These are phyloP conservation scores for Pegoplata infirma DNA, from an alignment of 2,888 invertebrate genomes.

Conservation along the genomic window DNA sequence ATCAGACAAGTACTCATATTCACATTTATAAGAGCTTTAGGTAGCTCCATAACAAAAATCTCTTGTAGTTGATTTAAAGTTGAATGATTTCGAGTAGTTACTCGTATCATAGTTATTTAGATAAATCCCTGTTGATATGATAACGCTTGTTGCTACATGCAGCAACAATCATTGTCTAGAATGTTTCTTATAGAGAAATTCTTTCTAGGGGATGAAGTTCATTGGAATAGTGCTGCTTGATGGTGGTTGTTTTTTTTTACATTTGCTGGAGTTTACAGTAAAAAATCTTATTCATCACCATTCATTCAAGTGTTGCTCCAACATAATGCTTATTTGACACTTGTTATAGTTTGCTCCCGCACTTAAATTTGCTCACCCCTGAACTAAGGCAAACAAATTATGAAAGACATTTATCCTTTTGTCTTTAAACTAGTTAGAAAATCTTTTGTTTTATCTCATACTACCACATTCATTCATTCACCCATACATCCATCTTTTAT, in stretches of 20 bases:
- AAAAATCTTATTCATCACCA: slow-evolving; percentile 23
- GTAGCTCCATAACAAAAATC: neutral
- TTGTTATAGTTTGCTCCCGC: slow-evolving; percentile 31
- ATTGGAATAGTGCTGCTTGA: neutral
- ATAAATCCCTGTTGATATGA: slow-evolving; percentile 62
- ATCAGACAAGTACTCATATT: neutral
- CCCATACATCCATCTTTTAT: slow-evolving; percentile 28
- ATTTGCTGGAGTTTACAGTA: slow-evolving; percentile 37
- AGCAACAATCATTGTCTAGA: slow-evolving; percentile 43
- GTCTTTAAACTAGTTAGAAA: slow-evolving; percentile 53
- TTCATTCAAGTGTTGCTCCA: slow-evolving; percentile 50
- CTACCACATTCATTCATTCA: slow-evolving; percentile 16
- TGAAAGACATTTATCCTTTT: slow-evolving; percentile 53
- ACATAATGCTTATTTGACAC: slow-evolving; percentile 55
- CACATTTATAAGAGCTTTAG: neutral
- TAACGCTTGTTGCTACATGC: slow-evolving; percentile 55
- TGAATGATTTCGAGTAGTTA: slow-evolving; percentile 54
- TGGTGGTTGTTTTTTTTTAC: slow-evolving; percentile 41
- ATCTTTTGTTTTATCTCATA: slow-evolving; percentile 45
- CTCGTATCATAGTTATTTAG: slow-evolving; percentile 47
- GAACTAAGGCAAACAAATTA: slow-evolving; percentile 38
- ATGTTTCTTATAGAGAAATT: neutral
- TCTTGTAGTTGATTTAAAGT: slow-evolving; percentile 1
- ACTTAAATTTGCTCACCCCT: slow-evolving; percentile 41
- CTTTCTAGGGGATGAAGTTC: neutral